These are phyloP conservation scores for Gallinago media DNA, from an alignment of 2,113 vertebrate species.

Conservation along the genomic window DNA sequence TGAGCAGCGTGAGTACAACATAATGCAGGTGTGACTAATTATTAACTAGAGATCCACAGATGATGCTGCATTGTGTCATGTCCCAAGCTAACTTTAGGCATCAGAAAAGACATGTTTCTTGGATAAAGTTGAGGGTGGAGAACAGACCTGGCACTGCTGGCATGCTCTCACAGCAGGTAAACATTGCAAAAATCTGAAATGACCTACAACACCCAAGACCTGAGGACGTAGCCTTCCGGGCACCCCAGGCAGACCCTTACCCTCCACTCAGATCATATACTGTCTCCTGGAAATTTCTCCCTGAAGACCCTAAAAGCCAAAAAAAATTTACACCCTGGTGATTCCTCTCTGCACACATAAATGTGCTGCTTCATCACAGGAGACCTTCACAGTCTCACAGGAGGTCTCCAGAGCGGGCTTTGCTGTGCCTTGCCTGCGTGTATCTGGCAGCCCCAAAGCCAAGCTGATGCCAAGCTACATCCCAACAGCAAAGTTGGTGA, in stretches of 20 bases:
- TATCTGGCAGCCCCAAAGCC: background rate
- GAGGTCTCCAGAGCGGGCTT: background rate
- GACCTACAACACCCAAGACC: background rate
- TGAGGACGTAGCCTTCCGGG: background rate
- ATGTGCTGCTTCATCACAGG: background rate
- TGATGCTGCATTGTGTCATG: background rate
- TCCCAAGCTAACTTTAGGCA: background rate
- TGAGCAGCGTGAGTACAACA: background rate
- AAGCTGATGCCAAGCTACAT: background rate
- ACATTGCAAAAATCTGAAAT: background rate
- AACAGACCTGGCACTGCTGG: background rate
- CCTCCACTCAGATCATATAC: no score
- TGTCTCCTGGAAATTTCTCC: background rate
- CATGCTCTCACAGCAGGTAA: background rate
- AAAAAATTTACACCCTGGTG: background rate
- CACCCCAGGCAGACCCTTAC: background rate
- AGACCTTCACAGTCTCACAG: background rate
- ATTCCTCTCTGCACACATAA: background rate
- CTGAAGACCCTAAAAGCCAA: background rate
- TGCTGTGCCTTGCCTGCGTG: background rate
- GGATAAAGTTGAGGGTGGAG: background rate
- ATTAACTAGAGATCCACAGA: background rate
- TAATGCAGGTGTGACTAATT: background rate
- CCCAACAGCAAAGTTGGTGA: background rate
- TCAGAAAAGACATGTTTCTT: background rate